phyloP scores from a whole-genome alignment of 2,113 vertebrate genomes.

The Puffinus mauretanicus region DNA sequence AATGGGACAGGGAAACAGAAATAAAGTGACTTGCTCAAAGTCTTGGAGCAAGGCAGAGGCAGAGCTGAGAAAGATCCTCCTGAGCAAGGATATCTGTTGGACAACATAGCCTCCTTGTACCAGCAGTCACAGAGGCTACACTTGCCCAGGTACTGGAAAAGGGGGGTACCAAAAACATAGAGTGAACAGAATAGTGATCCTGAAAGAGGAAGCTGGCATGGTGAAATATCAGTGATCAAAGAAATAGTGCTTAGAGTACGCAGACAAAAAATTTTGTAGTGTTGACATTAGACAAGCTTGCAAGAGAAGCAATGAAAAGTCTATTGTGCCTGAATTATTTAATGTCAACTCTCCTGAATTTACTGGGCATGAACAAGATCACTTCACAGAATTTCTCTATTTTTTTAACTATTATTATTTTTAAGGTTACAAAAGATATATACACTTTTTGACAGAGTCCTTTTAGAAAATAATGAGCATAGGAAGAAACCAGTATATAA shows the following conservation, averaged over 20 bases:
- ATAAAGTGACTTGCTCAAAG: background rate
- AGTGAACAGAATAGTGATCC: background rate
- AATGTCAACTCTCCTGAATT: background rate
- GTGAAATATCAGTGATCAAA: background rate
- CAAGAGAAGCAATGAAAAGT: background rate
- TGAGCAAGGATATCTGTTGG: background rate
- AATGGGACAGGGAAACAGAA: background rate
- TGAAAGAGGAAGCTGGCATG: background rate
- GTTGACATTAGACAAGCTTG: background rate
- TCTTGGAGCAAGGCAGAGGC: background rate
- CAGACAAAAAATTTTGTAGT: background rate
- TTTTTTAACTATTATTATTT: background rate
- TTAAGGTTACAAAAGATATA: background rate
- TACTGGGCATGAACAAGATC: background rate
- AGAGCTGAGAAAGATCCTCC: background rate
- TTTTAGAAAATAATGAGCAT: background rate
- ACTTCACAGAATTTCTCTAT: background rate
- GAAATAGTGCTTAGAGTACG: background rate
- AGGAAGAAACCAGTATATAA: background rate
- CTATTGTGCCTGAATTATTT: background rate
- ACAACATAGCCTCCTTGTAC: background rate
- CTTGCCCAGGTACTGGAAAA: background rate
- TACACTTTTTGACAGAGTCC: background rate
- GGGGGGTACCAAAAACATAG: accelerated
- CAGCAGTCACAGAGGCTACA: background rate